Evolutionary conservation across 2,888 invertebrate genomes (phyloP).

Genomic region (Chrysolina oricalcia): DNA sequence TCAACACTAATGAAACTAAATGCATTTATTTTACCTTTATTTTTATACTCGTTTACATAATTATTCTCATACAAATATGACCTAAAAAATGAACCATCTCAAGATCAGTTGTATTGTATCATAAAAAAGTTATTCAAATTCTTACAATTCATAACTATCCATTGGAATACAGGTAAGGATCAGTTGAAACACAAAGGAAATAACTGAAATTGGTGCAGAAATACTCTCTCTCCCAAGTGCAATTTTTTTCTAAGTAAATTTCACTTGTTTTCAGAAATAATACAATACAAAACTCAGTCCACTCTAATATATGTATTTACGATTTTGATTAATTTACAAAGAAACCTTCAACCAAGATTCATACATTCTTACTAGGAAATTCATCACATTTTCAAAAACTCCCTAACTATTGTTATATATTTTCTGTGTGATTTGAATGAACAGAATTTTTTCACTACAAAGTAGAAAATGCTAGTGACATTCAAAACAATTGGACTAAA

Average conservation of each 20-base stretch:
- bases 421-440: slow-evolving; percentile 12
- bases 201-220: slow-evolving; percentile 39
- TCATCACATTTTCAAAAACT: slow-evolving; percentile 23
- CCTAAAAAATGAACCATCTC: slow-evolving; percentile 52
- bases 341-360: slow-evolving; percentile 44
- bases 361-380: slow-evolving; percentile 31
- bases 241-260: slow-evolving; percentile 26
- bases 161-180: slow-evolving; percentile 9
- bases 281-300: slow-evolving; percentile 51
- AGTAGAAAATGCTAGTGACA: slow-evolving; percentile 2
- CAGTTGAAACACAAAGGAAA: slow-evolving; percentile 33
- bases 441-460: slow-evolving; percentile 14
- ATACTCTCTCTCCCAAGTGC: slow-evolving; percentile 36
- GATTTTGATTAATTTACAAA: slow-evolving; percentile 45
- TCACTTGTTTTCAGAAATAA: slow-evolving; percentile 23
- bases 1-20: not conserved
- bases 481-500: slow-evolving; percentile 15
- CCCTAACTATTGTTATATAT: slow-evolving; percentile 19
- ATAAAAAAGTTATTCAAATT: slow-evolving; percentile 50
- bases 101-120: slow-evolving; percentile 45
- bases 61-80: slow-evolving; percentile 60
- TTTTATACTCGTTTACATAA: slow-evolving; percentile 52
- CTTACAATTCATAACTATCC: slow-evolving; percentile 37
- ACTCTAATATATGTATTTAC: slow-evolving; percentile 39
- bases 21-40: slow-evolving; percentile 13